A percentile compares a stretch with the other conserved stretches of the same genome.
These are phyloP conservation scores for Tetramorium parvispinum DNA, from an alignment of 1,140 invertebrate genomes.

Conservation along the genomic window DNA sequence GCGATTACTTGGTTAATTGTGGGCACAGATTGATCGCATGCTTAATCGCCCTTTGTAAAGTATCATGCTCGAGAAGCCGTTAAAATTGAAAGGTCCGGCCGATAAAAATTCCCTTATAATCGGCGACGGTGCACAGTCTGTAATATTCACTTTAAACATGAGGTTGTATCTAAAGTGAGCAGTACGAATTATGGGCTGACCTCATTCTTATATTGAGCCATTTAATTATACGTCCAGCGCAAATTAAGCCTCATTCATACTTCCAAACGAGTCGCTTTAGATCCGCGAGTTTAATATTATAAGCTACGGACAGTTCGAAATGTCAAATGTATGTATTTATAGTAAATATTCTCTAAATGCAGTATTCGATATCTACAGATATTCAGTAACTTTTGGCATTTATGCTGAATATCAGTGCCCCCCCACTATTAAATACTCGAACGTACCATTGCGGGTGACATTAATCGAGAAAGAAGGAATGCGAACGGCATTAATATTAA, in stretches of 20 bases:
- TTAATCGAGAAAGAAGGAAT: conserved; percentile 51
- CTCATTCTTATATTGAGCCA: conserved; percentile 49
- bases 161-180: conserved; percentile 22
- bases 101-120: conserved; percentile 22
- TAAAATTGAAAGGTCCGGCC: conserved; percentile 21
- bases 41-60: conserved; percentile 37
- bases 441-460: neutral
- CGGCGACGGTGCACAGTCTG: neutral
- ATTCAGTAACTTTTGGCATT: neutral
- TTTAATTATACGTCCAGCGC: conserved; percentile 22
- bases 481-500: conserved; percentile 50
- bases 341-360: neutral
- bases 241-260: conserved; percentile 37
- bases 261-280: neutral
- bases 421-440: neutral
- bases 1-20: conserved; percentile 58
- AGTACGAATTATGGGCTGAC: conserved; percentile 29
- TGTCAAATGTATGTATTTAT: neutral
- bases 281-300: neutral
- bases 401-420: neutral
- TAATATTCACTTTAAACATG: conserved; percentile 15
- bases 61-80: conserved; percentile 20
- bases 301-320: neutral
- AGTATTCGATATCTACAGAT: neutral
- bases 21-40: conserved; percentile 44